These are phyloP conservation scores for Meleagris gallopavo DNA, from an alignment of 2,113 vertebrate genomes.

Conservation along the genomic window DNA sequence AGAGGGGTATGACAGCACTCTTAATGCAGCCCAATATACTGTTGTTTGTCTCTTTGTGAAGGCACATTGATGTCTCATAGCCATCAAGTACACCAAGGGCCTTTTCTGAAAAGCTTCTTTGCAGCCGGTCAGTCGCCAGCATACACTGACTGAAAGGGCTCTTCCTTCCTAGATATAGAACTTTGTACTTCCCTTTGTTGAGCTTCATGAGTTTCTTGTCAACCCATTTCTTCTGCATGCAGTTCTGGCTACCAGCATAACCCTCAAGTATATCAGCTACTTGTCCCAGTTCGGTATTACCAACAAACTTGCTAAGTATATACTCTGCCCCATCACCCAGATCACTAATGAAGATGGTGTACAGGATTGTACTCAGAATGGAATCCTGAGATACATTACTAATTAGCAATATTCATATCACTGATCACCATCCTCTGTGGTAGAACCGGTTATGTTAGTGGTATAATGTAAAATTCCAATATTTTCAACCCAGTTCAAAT, in stretches of 20 bases:
- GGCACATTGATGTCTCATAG: not conserved
- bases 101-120: not conserved
- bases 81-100: not conserved
- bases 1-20: not conserved
- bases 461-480: too few relatives aligned
- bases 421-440: not conserved
- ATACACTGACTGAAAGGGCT: accelerated
- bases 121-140: not conserved
- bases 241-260: not conserved
- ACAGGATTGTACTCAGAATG: not conserved
- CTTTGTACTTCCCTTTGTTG: not conserved
- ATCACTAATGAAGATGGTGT: not conserved
- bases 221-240: not conserved
- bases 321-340: not conserved
- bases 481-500: too few relatives aligned
- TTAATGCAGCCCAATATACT: not conserved
- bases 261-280: accelerated
- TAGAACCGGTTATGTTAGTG: too few relatives aligned
- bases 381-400: not conserved
- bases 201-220: not conserved
- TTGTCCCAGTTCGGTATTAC: not conserved
- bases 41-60: not conserved
- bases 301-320: not conserved
- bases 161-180: not conserved
- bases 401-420: not conserved